phyloP scores from a whole-genome alignment of 2,113 vertebrate species.

The Bos indicus region DNA sequence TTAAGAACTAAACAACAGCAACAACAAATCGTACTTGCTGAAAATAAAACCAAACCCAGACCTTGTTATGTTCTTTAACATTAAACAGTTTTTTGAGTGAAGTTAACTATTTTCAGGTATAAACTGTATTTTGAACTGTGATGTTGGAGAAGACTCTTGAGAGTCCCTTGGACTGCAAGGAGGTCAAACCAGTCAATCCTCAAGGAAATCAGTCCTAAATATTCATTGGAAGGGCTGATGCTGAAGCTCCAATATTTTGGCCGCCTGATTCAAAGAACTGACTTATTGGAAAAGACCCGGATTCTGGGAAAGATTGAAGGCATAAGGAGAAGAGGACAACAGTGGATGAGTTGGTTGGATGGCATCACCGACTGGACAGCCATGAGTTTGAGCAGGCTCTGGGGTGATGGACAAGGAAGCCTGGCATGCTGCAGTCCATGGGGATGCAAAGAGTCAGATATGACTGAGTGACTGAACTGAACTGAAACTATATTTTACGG shows the following conservation, averaged over 20 bases:
- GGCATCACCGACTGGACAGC: neutral
- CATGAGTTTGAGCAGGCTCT: neutral
- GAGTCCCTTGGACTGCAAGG: neutral
- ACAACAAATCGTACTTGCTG: neutral
- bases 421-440: neutral
- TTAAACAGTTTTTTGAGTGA: neutral
- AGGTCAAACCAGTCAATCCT: neutral
- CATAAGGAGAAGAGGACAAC: neutral
- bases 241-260: neutral
- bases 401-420: neutral
- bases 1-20: neutral
- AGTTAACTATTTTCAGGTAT: constrained; percentile 1
- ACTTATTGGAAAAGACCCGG: neutral
- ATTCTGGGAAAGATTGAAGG: neutral
- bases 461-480: neutral
- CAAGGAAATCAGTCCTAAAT: neutral
- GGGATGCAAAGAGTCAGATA: neutral
- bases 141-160: neutral
- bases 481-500: neutral
- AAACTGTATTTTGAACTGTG: neutral
- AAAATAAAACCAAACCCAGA: neutral
- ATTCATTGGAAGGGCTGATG: neutral
- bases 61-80: neutral
- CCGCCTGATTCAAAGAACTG: neutral
- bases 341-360: neutral